phyloP scores from a whole-genome alignment of 2,888 invertebrate genomes.

The Conomelus anceps region DNA sequence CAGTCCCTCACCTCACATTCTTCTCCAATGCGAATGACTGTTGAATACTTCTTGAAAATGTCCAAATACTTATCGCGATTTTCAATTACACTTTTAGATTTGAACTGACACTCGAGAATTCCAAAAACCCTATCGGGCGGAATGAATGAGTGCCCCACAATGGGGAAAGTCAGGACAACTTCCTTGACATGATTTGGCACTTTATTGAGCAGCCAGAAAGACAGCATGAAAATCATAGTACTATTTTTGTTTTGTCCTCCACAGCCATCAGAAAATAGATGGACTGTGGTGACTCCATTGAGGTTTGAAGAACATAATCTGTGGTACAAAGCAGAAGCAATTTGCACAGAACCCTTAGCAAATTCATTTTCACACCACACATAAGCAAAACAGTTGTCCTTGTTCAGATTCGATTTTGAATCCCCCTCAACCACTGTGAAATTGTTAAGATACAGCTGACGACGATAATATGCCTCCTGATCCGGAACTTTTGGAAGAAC shows the following conservation, averaged over 20 bases:
- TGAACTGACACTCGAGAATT: constrained; percentile 33
- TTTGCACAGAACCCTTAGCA: not conserved
- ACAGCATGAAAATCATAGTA: constrained; percentile 35
- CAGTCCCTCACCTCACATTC: constrained; percentile 26
- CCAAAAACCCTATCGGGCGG: constrained; percentile 36
- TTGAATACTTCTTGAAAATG: constrained; percentile 27
- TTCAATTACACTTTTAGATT: constrained; percentile 27
- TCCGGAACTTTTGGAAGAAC: not conserved
- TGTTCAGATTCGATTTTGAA: not conserved
- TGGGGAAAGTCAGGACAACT: constrained; percentile 33
- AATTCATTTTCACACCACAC: not conserved
- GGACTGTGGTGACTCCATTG: constrained; percentile 5
- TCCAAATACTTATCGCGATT: constrained; percentile 29
- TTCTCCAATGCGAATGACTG: too few relatives aligned
- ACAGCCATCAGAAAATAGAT: too few relatives aligned
- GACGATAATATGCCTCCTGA: not conserved
- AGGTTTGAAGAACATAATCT: not conserved
- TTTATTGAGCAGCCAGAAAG: constrained; percentile 32
- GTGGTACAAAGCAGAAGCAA: not conserved
- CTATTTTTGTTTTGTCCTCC: too few relatives aligned
- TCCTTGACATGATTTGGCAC: constrained; percentile 26
- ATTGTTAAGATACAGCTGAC: not conserved
- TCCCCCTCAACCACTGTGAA: not conserved
- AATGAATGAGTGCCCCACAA: constrained; percentile 36
- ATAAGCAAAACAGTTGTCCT: not conserved